Base-by-base conservation (phyloP, 2,888 invertebrate genomes). In the Temnothorax unifasciatus region DNA sequence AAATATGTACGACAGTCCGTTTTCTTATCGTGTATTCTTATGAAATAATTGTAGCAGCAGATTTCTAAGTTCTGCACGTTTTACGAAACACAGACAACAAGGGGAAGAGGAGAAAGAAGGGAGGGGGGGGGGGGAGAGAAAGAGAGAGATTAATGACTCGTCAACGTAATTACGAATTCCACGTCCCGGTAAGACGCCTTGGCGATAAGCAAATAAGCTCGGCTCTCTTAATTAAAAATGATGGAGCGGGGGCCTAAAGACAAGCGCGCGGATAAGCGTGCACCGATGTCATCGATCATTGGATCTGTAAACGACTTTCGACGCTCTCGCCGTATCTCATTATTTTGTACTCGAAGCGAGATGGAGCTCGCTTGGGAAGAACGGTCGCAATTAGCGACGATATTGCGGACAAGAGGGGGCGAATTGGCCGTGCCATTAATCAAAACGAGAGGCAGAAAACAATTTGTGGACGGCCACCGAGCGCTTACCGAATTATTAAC, bases 221-320 rank as follows among this genome's bases (percentile, higher is more conserved):
- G 66, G 86, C 85, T 84, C 87, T 89, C 91, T 89, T 91, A 91
- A 91, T 91, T 91, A 91, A 90, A 90, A 91, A 90, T 91, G 90
- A 91, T 89, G 82, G 77, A 89, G 63, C 64, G 84, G 74, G 63
- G 34, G 52, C 83, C 77, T 88, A 68, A 77, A 68, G 81, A 83
- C 79, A 79, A 71, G 52, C 57, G 54, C 21, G 57, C 61, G 77
- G 81, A 87, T 83, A 86, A 85, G 73, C 83, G 79, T 73, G 71
- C 76, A 73, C 82, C 86, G 82, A 83, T 85, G 85, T 83, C 85
- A 90, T 90, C 88, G 90, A 90, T 90, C 90, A 86, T 74, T 15
- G 44, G 9, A 74, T 44, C 79, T 83, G 76, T 84, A 89, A 89
- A 88, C 66, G 83, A 85, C 75, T 74, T 83, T 83, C 85, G 85